A percentile compares a stretch with the other conserved stretches of the same genome.
Conservation (phyloP, 2,113 vertebrate species). For the Anguilla rostrata region DNA sequence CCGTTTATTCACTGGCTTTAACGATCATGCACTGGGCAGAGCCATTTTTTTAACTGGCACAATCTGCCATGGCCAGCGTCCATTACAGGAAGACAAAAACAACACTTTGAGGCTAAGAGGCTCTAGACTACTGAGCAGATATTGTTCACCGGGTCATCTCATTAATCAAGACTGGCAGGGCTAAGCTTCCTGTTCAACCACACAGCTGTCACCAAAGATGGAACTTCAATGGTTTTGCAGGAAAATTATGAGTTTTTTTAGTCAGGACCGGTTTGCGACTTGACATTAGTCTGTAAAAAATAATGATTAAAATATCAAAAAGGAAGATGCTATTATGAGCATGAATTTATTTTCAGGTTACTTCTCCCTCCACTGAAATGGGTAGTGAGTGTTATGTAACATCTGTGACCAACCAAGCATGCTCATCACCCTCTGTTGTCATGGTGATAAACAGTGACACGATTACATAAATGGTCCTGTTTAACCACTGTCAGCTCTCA, state of each 20-base stretch:
- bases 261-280: background rate
- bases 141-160: background rate
- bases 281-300: background rate
- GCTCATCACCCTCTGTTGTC: conserved; percentile 22
- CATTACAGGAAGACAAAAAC: background rate
- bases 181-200: background rate
- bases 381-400: conserved; percentile 55
- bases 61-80: background rate
- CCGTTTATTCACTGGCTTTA: background rate
- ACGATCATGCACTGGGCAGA: background rate
- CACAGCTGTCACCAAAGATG: background rate
- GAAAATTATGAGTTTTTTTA: background rate
- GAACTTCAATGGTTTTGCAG: background rate
- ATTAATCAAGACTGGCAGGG: background rate
- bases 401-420: background rate
- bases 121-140: background rate
- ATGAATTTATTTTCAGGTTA: background rate
- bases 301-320: background rate
- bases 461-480: conserved; percentile 48
- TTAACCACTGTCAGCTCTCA: conserved; percentile 31
- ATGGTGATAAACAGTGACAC: conserved; percentile 23
- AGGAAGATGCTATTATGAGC: background rate
- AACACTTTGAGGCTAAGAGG: background rate
- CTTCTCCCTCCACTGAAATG: background rate
- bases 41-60: background rate